phyloP scores from a whole-genome alignment of 1,140 invertebrate species.

The Ceratoteleas bidentatus region DNA sequence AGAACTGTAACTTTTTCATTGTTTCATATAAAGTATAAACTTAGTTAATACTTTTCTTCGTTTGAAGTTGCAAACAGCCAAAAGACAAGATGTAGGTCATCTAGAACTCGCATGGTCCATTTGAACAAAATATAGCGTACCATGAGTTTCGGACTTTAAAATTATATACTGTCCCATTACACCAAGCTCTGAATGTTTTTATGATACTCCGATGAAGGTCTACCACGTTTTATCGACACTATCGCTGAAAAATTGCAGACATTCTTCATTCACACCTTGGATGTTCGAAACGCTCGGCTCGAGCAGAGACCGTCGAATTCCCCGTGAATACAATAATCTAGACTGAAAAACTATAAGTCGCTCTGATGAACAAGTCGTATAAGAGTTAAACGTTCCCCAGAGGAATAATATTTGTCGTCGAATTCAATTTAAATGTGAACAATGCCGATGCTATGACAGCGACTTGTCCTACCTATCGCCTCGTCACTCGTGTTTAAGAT shows the following conservation, averaged over 20 bases:
- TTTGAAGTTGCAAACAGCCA: no score
- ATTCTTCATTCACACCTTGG: neutral
- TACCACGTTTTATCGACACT: no score
- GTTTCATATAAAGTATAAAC: no score
- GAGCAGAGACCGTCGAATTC: neutral
- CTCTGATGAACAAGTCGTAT: conserved; percentile 39
- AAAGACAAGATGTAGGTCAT: no score
- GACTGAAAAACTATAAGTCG: conserved; percentile 31
- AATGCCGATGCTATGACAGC: conserved; percentile 43
- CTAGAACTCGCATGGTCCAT: no score
- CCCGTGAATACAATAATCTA: conserved; percentile 14
- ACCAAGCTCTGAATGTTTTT: no score
- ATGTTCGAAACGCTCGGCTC: neutral
- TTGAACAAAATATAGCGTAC: no score
- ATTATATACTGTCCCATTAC: no score
- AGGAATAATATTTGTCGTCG: conserved; percentile 50
- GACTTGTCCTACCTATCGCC: conserved; percentile 57
- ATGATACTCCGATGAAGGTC: no score
- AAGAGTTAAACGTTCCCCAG: conserved; percentile 38
- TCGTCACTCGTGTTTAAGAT: conserved; percentile 66
- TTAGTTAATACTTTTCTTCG: no score
- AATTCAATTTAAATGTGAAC: conserved; percentile 56
- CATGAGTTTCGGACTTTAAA: no score
- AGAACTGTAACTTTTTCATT: no score
- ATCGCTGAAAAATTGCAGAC: neutral